Evolutionary conservation across 2,113 vertebrate genomes (phyloP).

Genomic region (Scomber japonicus): DNA sequence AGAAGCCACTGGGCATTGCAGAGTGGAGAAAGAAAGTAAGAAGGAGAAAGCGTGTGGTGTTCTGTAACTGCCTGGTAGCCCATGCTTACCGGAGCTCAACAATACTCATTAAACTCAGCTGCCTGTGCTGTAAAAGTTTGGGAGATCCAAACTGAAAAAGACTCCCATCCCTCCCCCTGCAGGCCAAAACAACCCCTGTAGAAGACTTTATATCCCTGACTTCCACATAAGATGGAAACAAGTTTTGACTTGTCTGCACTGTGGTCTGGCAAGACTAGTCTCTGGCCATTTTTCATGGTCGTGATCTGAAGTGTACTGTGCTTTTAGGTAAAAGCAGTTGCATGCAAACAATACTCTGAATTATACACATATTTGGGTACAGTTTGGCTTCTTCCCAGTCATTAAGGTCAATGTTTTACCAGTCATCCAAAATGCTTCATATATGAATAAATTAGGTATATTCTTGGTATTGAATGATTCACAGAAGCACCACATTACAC

Average conservation of each 20-base stretch:
- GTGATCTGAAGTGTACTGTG: constrained; percentile 1
- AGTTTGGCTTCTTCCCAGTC: no score
- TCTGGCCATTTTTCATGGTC: constrained; percentile 20
- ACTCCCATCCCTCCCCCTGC: constrained; percentile 49
- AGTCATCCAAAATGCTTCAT: no score
- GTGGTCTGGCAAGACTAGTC: constrained; percentile 15
- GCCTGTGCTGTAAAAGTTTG: constrained; percentile 59
- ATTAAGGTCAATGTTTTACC: no score
- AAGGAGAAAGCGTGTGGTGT: constrained; percentile 33
- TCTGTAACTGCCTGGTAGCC: constrained; percentile 59
- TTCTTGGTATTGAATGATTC: no score
- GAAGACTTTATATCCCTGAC: constrained; percentile 29
- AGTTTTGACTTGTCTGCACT: constrained; percentile 47
- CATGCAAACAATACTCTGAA: background rate
- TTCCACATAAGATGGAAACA: constrained; percentile 54
- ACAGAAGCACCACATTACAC: no score
- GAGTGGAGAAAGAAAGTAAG: constrained; percentile 37
- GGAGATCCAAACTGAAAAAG: constrained; percentile 65
- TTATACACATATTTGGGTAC: no score
- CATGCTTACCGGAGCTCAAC: constrained; percentile 57
- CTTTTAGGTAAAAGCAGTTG: background rate
- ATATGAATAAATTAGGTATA: no score
- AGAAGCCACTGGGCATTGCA: constrained; percentile 56
- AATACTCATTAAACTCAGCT: constrained; percentile 61
- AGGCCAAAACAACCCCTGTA: constrained; percentile 62